Evolutionary conservation across 2,888 invertebrate genomes (phyloP), one percentile per base, ranked within the genome.

Genomic region (Salticus scenicus): DNA sequence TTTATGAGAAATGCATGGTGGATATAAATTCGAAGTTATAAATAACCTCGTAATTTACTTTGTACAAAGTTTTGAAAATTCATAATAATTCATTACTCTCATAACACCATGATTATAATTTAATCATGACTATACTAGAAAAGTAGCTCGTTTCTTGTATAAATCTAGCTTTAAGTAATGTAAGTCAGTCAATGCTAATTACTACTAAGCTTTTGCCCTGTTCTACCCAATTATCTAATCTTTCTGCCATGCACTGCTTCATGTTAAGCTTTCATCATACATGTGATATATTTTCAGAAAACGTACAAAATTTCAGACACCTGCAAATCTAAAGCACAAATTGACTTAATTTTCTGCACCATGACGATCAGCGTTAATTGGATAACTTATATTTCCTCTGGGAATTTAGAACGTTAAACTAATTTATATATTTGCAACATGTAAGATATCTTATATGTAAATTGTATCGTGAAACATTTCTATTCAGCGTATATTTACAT

Each of bases 221-320:
- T 24, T 57, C 24, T 57, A 57, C 5, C 57, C 57, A 57, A 57
- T 57, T 57, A 57, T 57, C 24, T 57, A 57, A 57, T 57, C 57
- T 24, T 57, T 57, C 24, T 57, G 57, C 57, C 20, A 24, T 57
- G 24, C 57, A 24, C 57, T 57, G 57, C 12, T 57, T 57, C 57
- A 57, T 57, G 57, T 57, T 24, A 57, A 57, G 57, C 57, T 57
- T 57, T 57, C 57, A 24, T 57, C 24, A 57, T 57, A 20, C 24
- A 57, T 57, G 57, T 57, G 57, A 57, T 57, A 24, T 24, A 24
- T 24, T 57, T 57, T 57, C 24, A 57, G 57, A 24, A 24, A 24
- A 57, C 4, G 57, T 24, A 20, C 24, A 57, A 24, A 57, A 57
- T 57, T 57, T 57, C 1, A 1, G 57, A 24, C 20, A 57, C 57